Percentiles rank a stretch among this genome's conserved stretches.
These are phyloP conservation scores for Patagioenas fasciata DNA, from an alignment of 2,113 vertebrate species.

Conservation along the genomic window DNA sequence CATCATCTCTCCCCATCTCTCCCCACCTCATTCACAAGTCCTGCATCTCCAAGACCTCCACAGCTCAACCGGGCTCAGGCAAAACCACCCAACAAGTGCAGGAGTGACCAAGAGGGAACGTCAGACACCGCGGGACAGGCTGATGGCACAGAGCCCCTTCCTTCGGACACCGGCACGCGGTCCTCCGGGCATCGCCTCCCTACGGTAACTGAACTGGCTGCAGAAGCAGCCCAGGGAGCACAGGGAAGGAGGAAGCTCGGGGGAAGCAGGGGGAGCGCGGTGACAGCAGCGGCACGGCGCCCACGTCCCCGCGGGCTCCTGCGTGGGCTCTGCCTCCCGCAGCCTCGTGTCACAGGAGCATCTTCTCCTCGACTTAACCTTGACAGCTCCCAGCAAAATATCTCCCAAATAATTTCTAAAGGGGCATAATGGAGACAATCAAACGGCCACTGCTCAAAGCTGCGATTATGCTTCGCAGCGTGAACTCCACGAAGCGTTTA, in stretches of 20 bases:
- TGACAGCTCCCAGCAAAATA: constrained; percentile 39
- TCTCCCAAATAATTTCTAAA: constrained; percentile 31
- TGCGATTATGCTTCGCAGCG: constrained; percentile 57
- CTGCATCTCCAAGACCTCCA: not conserved
- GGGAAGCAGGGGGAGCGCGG: not conserved
- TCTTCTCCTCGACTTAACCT: constrained; percentile 47
- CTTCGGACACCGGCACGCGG: fast-evolving
- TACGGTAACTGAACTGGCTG: not conserved
- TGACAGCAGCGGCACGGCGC: not conserved
- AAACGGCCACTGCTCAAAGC: constrained; percentile 48
- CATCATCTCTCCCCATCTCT: not conserved
- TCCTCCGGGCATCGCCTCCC: not conserved
- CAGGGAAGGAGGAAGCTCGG: not conserved
- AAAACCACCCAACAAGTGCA: not conserved
- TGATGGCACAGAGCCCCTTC: fast-evolving
- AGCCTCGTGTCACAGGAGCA: not conserved
- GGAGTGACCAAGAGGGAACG: not conserved
- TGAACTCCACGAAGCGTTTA: constrained; percentile 52
- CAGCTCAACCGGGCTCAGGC: not conserved
- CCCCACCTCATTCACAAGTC: not conserved
- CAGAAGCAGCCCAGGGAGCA: not conserved
- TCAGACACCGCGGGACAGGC: fast-evolving
- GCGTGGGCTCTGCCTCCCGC: not conserved
- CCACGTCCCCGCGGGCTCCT: not conserved
- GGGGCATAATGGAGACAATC: constrained; percentile 62